Conservation (phyloP, 2,888 invertebrate genomes). For the Platycheirus rosarum region DNA sequence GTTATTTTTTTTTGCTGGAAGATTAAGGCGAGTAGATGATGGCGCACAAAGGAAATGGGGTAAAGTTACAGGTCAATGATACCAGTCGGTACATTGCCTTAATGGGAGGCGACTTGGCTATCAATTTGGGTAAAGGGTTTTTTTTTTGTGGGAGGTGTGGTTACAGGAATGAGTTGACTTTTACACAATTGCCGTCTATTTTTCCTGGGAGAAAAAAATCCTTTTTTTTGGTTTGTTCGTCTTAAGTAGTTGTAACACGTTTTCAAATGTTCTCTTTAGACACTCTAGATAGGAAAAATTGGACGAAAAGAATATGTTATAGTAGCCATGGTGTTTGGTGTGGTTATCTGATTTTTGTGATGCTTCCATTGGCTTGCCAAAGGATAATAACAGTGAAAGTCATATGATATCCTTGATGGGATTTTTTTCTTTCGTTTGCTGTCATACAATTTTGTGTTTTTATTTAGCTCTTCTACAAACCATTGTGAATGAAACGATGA, state of each 20-base stretch:
- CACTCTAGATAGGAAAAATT: conserved; percentile 17
- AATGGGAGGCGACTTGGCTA: conserved; percentile 27
- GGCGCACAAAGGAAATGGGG: background rate
- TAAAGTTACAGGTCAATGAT: background rate
- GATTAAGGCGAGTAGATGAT: conserved; percentile 7
- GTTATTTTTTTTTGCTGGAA: conserved; percentile 3
- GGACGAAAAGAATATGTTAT: conserved; percentile 51
- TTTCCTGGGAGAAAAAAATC: background rate
- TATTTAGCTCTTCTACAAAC: background rate
- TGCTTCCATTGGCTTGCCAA: conserved; percentile 19
- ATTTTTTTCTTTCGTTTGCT: conserved; percentile 22
- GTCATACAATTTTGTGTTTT: conserved; percentile 1
- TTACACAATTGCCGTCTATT: background rate
- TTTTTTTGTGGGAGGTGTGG: background rate
- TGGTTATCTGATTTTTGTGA: conserved; percentile 61
- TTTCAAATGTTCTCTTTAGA: conserved; percentile 32
- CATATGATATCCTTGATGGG: conserved; percentile 37
- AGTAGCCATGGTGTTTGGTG: background rate
- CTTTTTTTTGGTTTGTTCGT: conserved; percentile 43
- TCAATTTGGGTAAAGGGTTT: conserved; percentile 50
- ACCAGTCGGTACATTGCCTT: background rate
- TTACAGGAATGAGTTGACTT: background rate
- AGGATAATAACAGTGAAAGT: conserved; percentile 61
- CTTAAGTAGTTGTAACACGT: conserved; percentile 58
- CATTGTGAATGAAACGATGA: conserved; percentile 42